phyloP scores from a whole-genome alignment of 2,888 invertebrate species.

The Arctia plantaginis region DNA sequence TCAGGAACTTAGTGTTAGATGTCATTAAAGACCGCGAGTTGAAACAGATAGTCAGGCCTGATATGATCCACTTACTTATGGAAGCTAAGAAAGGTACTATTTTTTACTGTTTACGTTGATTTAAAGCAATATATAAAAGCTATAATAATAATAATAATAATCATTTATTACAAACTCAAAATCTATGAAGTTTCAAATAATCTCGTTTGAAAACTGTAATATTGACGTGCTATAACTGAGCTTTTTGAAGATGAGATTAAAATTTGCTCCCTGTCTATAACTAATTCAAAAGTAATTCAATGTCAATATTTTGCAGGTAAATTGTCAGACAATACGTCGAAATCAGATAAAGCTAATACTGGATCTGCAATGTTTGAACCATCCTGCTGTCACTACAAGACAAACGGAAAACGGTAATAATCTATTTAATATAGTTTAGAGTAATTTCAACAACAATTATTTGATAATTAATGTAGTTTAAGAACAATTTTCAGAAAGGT shows the following conservation, averaged over 20 bases:
- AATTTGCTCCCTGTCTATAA: not conserved
- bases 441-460: too few relatives aligned
- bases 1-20: constrained; percentile 65
- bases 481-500: not conserved
- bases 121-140: too few relatives aligned
- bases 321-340: not conserved
- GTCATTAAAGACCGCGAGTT: constrained; percentile 73
- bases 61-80: constrained; percentile 86
- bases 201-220: too few relatives aligned
- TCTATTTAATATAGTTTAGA: not conserved
- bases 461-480: not conserved
- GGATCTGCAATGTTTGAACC: constrained; percentile 59
- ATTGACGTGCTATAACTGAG: not conserved
- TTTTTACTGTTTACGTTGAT: not conserved
- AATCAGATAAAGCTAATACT: not conserved
- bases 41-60: constrained; percentile 73
- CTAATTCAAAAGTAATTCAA: not conserved
- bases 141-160: too few relatives aligned
- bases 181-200: too few relatives aligned
- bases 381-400: constrained; percentile 42
- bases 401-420: not conserved
- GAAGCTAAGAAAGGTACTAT: constrained; percentile 79
- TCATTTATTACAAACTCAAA: too few relatives aligned
- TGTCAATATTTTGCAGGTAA: constrained; percentile 9
- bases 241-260: not conserved